phyloP scores from a whole-genome alignment of 2,888 invertebrate genomes.

The Ophioninae sp. region DNA sequence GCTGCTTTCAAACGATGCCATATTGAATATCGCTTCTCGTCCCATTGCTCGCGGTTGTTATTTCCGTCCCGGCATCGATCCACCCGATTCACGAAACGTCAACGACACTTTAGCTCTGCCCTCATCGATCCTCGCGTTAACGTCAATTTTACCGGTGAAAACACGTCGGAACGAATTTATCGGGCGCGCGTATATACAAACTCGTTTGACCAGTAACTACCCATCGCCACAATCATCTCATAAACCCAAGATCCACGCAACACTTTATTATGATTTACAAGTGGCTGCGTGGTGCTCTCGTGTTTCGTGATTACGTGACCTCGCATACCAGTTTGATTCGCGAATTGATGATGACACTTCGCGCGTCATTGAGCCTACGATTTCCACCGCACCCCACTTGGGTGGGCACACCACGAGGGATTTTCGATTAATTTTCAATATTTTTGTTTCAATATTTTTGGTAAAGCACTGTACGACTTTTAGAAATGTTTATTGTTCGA shows the following conservation, averaged over 20 bases:
- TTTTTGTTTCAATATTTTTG: not conserved
- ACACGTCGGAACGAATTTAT: not conserved
- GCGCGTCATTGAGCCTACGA: conserved; percentile 23
- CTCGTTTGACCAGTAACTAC: not conserved
- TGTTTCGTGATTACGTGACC: conserved; percentile 58
- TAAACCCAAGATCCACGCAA: conserved; percentile 2
- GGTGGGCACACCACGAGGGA: not conserved
- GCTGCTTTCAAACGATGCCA: too few relatives aligned
- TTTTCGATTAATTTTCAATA: not conserved
- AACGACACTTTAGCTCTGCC: not conserved
- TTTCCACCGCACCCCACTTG: not conserved
- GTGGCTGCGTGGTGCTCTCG: conserved; percentile 52
- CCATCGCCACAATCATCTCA: conserved; percentile 8
- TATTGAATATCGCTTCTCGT: not conserved
- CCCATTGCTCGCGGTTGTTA: not conserved
- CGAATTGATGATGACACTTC: conserved; percentile 56
- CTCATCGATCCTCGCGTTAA: not conserved
- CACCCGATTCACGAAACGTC: not conserved
- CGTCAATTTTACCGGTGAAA: not conserved
- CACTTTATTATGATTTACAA: conserved; percentile 48
- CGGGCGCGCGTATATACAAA: conserved; percentile 1
- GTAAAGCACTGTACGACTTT: not conserved
- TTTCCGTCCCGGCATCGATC: not conserved
- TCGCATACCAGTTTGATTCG: conserved; percentile 64
- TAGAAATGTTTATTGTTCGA: not conserved